These are phyloP conservation scores for Caenorhabditis becei DNA, from an alignment of 2,888 invertebrate genomes.

Conservation along the genomic window DNA sequence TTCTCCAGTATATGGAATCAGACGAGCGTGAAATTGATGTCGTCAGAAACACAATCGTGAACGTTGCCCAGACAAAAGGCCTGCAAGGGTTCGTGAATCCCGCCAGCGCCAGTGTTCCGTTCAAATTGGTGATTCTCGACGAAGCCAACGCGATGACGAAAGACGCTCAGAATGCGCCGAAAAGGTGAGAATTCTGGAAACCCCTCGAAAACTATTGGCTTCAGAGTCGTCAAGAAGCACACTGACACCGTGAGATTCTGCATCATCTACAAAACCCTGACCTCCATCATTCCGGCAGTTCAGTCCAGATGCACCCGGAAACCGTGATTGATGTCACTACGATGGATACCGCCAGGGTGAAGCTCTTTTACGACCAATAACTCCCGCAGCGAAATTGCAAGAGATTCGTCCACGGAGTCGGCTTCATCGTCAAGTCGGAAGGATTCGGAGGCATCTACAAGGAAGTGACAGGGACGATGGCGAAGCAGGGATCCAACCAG, in stretches of 20 bases:
- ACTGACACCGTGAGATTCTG: conserved; percentile 99
- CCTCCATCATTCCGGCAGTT: conserved; percentile 97
- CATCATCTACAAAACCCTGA: conserved; percentile 97
- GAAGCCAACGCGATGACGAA: conserved; percentile 99
- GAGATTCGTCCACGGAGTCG: conserved; percentile 95
- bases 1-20: too few relatives aligned
- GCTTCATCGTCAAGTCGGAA: conserved; percentile 75
- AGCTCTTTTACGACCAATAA: too few relatives aligned
- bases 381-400: conserved; percentile 91
- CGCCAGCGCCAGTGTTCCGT: conserved; percentile 18
- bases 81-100: conserved; percentile 84
- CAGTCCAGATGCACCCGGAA: conserved; percentile 87
- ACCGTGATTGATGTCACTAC: too few relatives aligned
- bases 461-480: conserved; percentile 94
- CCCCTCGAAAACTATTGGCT: conserved; percentile 18
- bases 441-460: conserved; percentile 87
- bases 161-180: conserved; percentile 98
- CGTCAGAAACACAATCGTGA: too few relatives aligned
- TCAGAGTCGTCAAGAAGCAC: conserved; percentile 96
- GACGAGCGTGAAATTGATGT: too few relatives aligned
- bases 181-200: conserved; percentile 87
- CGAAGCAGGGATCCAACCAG: conserved; percentile 99
- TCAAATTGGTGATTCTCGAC: conserved; percentile 96
- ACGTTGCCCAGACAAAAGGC: conserved; percentile 90
- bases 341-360: too few relatives aligned